Evolutionary conservation across 2,888 invertebrate genomes (phyloP), one percentile per base, ranked within the genome.

Genomic region (Caenorhabditis becei): DNA sequence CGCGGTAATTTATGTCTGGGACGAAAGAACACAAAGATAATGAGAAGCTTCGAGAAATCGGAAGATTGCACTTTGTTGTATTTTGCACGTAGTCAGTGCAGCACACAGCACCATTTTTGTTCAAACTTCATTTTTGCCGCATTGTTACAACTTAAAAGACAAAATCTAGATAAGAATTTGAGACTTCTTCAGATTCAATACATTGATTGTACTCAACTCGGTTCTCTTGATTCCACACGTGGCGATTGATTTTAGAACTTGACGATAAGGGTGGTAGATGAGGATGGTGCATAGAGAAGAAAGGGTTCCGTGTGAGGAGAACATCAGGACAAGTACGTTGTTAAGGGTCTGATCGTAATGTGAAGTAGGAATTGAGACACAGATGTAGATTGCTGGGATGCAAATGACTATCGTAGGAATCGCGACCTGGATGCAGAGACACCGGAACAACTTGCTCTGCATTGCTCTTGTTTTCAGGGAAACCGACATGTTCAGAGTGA

Each of bases 331-430:
- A 14, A 32, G 35, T 8, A 63, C 44, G 23, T 63, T 63, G 35
- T 63, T 63, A 18, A 49, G 49, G 0, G 63, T 51, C 23, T 63
- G 63, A 51, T 63, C 63, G 51, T 63, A 63, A 28, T 63, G 49
- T 4, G 63, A 11, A 20, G 35, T 35, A 1, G 63, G 63, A 23
- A 63, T 63, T 1, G 63, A 63, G 51, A 63, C 28, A 32, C 63
- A 63, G 23, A 63, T 51, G 35, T 63, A 63, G 23, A 63, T 35
- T 11, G 63, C 51, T 7, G 63, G 63, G 14, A 63, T 35, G 35
- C 28, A 51, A 23, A 63, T 49, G 20, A 51, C 49, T 8, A 63
- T 28, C 2, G 63, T 63, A 8, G 63, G 63, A 63, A 63, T 63
- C 10, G 49, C 51, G 14, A 63, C 63, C 18, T 63, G 63, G 51